Conservation (phyloP, 37 sponge, comb jelly and placozoan genomes). For the Eunapius fragilis region DNA sequence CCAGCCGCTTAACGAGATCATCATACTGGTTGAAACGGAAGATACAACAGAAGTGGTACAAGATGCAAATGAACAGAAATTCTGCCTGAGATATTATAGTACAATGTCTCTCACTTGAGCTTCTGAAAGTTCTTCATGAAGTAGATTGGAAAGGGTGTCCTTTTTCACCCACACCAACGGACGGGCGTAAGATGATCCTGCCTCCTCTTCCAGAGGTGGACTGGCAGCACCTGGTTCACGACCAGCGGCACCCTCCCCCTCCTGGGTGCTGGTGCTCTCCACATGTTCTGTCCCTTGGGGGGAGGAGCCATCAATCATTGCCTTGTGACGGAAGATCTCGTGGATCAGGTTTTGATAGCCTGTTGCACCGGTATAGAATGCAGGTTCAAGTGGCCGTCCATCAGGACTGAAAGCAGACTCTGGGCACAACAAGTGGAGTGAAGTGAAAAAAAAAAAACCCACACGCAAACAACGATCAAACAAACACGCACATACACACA, state of each 20-base stretch:
- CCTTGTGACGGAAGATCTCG: conserved; percentile 6
- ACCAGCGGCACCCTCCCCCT: too few species aligned
- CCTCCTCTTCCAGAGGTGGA: background rate
- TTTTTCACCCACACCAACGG: conserved; percentile 38
- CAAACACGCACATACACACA: background rate
- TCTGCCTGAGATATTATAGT: too few species aligned
- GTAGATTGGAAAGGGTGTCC: conserved; percentile 6
- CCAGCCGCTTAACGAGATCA: conserved; percentile 39
- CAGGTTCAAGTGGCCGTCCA: conserved; percentile 74
- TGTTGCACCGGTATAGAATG: conserved; percentile 77
- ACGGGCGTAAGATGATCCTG: too few species aligned
- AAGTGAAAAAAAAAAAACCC: background rate
- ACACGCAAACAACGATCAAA: too few species aligned
- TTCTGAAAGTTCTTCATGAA: conserved; percentile 53
- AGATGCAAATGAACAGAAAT: background rate
- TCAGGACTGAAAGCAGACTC: conserved; percentile 25
- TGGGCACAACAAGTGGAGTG: background rate
- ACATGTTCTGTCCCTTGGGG: too few species aligned
- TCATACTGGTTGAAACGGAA: conserved; percentile 22
- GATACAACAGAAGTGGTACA: too few species aligned
- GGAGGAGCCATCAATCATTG: too few species aligned
- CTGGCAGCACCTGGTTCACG: too few species aligned
- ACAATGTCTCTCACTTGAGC: conserved; percentile 40
- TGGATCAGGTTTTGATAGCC: conserved; percentile 55
- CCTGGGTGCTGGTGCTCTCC: background rate